A percentile compares a stretch with the other conserved stretches of the same genome.
These are phyloP conservation scores for Octomys mimax DNA, from an alignment of 2,797 vertebrate genomes.

Conservation along the genomic window DNA sequence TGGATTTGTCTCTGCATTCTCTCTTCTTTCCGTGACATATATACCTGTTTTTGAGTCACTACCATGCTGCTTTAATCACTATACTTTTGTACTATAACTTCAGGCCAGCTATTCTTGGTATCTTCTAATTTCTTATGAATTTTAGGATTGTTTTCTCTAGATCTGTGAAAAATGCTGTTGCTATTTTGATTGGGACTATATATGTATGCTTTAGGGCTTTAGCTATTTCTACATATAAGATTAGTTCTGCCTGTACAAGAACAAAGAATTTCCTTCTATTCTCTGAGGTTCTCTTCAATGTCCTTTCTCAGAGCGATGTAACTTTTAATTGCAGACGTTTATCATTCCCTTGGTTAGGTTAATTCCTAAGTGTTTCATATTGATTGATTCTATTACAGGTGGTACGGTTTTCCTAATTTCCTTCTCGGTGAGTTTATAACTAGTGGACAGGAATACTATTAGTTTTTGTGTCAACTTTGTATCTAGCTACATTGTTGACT, in stretches of 20 bases:
- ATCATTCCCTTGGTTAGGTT: background rate
- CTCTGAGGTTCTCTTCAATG: background rate
- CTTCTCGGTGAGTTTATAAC: background rate
- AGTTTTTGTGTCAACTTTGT: background rate
- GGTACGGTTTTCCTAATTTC: background rate
- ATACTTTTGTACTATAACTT: background rate
- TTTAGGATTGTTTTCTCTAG: background rate
- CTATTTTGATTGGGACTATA: background rate
- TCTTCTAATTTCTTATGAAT: background rate
- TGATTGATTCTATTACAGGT: background rate
- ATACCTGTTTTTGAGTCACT: background rate
- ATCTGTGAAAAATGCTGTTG: background rate
- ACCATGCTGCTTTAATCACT: background rate
- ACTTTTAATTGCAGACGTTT: background rate
- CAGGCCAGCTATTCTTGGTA: background rate
- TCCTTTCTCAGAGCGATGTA: background rate
- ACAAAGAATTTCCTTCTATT: background rate
- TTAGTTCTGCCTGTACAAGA: background rate
- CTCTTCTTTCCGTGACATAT: background rate
- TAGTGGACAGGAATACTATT: background rate
- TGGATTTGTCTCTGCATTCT: background rate
- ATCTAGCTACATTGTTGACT: background rate
- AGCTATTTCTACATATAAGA: background rate
- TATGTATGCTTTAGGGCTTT: background rate
- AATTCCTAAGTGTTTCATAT: background rate